Evolutionary conservation across 1,140 invertebrate species (phyloP).

Genomic region (Drosophila carrolli): DNA sequence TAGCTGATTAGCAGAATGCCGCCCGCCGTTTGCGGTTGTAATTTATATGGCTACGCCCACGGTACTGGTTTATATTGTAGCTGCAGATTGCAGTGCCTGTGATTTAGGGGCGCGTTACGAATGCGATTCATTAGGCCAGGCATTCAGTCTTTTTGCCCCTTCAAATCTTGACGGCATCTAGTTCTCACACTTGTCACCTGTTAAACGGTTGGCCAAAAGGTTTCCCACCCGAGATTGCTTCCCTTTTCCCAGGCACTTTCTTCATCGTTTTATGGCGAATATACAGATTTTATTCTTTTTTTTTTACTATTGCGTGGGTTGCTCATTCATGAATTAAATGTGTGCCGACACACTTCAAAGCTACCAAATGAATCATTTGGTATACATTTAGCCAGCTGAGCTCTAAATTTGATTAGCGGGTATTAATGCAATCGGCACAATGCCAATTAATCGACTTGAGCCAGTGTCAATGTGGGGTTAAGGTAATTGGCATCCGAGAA

Average conservation of each 20-base stretch:
- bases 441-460: constrained; percentile 69
- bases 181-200: constrained; percentile 48
- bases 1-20: constrained; percentile 67
- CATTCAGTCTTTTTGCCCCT: not conserved
- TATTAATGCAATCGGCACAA: constrained; percentile 65
- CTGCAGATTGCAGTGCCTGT: constrained; percentile 50
- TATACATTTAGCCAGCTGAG: constrained; percentile 16
- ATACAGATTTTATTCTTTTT: constrained; percentile 4
- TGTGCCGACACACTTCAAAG: constrained; percentile 29
- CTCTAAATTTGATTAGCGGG: constrained; percentile 65
- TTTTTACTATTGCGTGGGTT: constrained; percentile 47
- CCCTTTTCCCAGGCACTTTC: constrained; percentile 52
- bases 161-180: constrained; percentile 4
- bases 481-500: constrained; percentile 17
- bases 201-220: constrained; percentile 42
- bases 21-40: constrained; percentile 71
- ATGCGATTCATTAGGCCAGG: constrained; percentile 39
- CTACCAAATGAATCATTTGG: constrained; percentile 53
- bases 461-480: constrained; percentile 43
- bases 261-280: constrained; percentile 1
- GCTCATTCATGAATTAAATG: constrained; percentile 44
- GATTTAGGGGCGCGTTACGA: constrained; percentile 54
- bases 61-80: constrained; percentile 18
- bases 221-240: constrained; percentile 33
- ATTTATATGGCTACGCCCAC: constrained; percentile 68